These are phyloP conservation scores for Neoitamus cyanurus DNA, from an alignment of 2,888 invertebrate genomes.

Conservation along the genomic window DNA sequence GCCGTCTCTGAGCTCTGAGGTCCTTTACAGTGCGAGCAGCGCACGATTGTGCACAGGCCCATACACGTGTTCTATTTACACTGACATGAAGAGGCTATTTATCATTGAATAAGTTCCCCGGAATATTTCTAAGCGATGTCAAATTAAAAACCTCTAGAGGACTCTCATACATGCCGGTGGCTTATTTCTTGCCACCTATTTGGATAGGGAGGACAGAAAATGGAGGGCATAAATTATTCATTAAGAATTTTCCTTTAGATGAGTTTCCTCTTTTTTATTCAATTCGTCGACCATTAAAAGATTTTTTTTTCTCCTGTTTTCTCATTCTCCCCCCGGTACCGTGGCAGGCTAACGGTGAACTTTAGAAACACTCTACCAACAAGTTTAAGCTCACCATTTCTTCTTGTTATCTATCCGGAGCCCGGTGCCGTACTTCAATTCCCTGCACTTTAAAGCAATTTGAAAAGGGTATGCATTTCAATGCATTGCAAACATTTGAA, in stretches of 20 bases:
- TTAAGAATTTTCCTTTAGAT: conserved; percentile 45
- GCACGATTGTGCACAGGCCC: conserved; percentile 3
- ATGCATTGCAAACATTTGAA: conserved; percentile 52
- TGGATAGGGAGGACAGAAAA: conserved; percentile 8
- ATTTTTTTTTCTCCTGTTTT: neutral
- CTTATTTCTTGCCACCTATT: conserved; percentile 36
- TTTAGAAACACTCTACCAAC: conserved; percentile 42
- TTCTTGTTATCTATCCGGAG: conserved; percentile 35
- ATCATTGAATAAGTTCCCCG: conserved; percentile 43
- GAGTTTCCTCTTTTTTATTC: conserved; percentile 46
- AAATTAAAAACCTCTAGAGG: conserved; percentile 45
- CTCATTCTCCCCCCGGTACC: conserved; percentile 13
- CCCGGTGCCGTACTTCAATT: conserved; percentile 7
- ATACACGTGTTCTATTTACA: conserved; percentile 42
- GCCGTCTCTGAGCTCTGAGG: neutral
- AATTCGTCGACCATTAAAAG: conserved; percentile 36
- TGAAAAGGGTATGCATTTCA: conserved; percentile 50
- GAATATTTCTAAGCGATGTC: conserved; percentile 36
- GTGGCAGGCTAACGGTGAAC: neutral
- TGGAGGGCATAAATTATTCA: conserved; percentile 45
- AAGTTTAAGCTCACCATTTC: conserved; percentile 39
- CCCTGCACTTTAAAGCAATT: conserved; percentile 46
- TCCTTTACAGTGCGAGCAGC: neutral
- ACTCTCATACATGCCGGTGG: conserved; percentile 6
- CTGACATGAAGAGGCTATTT: conserved; percentile 44